A percentile compares a stretch with the other conserved stretches of the same genome.
These are phyloP conservation scores for Rattus norvegicus DNA, from an alignment of 2,113 vertebrate species.

Conservation along the genomic window DNA sequence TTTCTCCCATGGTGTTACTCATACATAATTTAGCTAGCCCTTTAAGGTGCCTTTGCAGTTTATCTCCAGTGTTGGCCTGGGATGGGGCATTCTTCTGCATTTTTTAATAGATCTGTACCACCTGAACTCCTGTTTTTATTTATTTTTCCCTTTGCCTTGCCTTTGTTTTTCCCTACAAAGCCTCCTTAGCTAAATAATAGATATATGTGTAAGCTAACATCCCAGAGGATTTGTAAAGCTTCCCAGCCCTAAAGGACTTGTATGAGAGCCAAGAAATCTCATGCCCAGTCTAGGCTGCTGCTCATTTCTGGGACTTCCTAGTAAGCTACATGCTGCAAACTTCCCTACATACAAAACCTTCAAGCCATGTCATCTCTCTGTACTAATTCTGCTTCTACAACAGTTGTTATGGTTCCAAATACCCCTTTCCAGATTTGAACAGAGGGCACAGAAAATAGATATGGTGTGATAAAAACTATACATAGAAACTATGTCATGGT, in stretches of 20 bases:
- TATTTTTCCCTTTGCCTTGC: not conserved
- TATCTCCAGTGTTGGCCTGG: not conserved
- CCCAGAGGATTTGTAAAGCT: not conserved
- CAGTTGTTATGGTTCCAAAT: not conserved
- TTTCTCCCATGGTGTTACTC: not conserved
- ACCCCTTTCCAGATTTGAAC: not conserved
- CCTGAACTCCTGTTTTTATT: not conserved
- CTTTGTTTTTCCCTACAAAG: constrained; percentile 22
- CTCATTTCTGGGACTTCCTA: not conserved
- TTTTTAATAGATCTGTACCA: not conserved
- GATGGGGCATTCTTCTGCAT: not conserved
- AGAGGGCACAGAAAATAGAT: not conserved
- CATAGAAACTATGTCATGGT: not conserved
- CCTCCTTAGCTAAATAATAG: constrained; percentile 43
- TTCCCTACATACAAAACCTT: not conserved
- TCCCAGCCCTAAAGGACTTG: not conserved
- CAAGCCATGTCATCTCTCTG: not conserved
- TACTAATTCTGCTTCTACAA: not conserved
- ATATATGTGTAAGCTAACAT: not conserved
- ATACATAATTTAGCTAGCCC: constrained; percentile 30
- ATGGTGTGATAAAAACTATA: not conserved
- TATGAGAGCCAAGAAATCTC: not conserved
- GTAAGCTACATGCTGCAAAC: not conserved
- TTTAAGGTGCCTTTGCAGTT: not conserved
- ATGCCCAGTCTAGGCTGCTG: not conserved